Conservation (phyloP, 2,113 vertebrate species). For the Trogon surrucura region DNA sequence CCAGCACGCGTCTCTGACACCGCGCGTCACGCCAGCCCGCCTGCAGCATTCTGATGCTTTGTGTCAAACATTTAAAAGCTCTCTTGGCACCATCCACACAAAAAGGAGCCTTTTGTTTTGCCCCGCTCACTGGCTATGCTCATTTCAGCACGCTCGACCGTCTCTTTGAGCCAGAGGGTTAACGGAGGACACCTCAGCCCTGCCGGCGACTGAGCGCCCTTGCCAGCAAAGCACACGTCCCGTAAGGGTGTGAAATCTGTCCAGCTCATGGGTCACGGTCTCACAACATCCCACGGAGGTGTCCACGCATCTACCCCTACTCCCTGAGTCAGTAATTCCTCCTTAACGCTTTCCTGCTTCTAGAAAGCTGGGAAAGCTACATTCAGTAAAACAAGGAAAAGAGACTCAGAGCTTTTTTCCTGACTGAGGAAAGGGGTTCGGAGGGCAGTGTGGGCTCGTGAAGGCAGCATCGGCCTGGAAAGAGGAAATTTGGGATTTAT, state of each 20-base stretch:
- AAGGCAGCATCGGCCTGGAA: background rate
- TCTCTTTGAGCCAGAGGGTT: background rate
- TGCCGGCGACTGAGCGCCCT: background rate
- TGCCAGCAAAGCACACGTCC: background rate
- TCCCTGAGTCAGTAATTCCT: background rate
- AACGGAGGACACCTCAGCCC: background rate
- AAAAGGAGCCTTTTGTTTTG: slow-evolving; percentile 12
- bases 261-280: background rate
- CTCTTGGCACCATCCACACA: background rate
- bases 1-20: slow-evolving; percentile 1
- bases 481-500: background rate
- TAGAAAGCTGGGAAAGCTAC: background rate
- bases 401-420: background rate
- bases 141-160: background rate
- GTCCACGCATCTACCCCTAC: background rate
- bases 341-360: background rate
- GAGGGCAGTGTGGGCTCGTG: background rate
- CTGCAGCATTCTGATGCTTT: background rate
- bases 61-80: slow-evolving; percentile 25
- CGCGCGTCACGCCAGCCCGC: background rate
- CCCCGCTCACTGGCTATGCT: background rate
- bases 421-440: background rate
- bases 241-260: background rate
- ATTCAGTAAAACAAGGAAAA: background rate
- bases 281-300: background rate